Evolutionary conservation across 2,888 invertebrate genomes (phyloP).

Genomic region (Eutolmus rufibarbis): DNA sequence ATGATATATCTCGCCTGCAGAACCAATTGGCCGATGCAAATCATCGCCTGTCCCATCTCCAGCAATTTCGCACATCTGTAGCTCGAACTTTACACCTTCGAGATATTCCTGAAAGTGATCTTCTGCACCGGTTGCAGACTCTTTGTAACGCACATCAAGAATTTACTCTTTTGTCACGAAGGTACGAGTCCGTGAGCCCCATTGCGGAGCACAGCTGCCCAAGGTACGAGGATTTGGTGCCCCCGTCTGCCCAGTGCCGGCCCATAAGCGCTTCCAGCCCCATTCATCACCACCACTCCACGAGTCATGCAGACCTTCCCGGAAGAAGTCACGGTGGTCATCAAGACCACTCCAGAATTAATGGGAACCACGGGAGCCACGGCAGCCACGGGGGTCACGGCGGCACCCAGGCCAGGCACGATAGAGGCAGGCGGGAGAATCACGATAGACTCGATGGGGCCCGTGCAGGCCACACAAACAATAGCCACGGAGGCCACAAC

Average conservation of each 20-base stretch:
- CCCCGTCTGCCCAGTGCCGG: conserved; percentile 57
- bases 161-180: conserved; percentile 81
- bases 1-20: conserved; percentile 78
- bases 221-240: conserved; percentile 58
- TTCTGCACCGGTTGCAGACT: conserved; percentile 80
- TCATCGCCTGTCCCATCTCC: conserved; percentile 78
- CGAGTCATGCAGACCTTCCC: not conserved
- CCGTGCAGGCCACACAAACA: conserved; percentile 39
- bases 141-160: conserved; percentile 87
- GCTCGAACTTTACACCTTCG: conserved; percentile 77
- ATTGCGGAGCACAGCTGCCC: conserved; percentile 61
- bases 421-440: conserved; percentile 48
- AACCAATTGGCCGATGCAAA: conserved; percentile 77
- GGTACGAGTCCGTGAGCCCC: conserved; percentile 68
- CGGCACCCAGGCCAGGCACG: not conserved
- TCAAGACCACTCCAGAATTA: conserved; percentile 46
- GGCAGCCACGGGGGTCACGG: conserved; percentile 42
- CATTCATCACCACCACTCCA: conserved; percentile 43
- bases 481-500: conserved; percentile 23
- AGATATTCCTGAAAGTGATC: conserved; percentile 77
- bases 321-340: conserved; percentile 41
- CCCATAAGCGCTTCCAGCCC: conserved; percentile 55
- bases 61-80: conserved; percentile 78
- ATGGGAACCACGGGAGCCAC: conserved; percentile 49
- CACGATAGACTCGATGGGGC: conserved; percentile 50